A percentile compares a stretch with the other conserved stretches of the same genome.
phyloP scores from a whole-genome alignment of 2,888 invertebrate genomes.

The Lymantria dispar region DNA sequence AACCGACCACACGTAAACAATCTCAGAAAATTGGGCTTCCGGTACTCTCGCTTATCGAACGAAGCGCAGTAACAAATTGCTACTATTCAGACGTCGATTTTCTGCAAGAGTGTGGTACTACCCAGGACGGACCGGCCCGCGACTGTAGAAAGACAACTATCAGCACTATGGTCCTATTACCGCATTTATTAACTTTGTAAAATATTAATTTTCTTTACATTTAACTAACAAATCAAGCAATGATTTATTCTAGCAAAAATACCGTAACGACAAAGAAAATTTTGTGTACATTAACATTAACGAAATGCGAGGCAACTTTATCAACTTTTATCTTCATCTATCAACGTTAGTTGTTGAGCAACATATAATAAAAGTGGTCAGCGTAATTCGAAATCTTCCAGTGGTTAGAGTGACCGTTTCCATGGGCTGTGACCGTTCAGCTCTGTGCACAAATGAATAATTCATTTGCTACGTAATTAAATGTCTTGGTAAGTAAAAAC shows the following conservation, averaged over 20 bases:
- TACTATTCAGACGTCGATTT: too few species aligned
- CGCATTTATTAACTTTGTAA: too few species aligned
- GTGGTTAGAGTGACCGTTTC: slow-evolving; percentile 57
- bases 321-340: slow-evolving; percentile 27
- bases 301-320: slow-evolving; percentile 27
- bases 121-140: too few species aligned
- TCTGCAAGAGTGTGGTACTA: too few species aligned
- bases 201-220: background rate
- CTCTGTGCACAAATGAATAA: slow-evolving; percentile 64
- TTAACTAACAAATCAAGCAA: background rate
- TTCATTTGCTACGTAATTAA: slow-evolving; percentile 74
- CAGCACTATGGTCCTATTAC: too few species aligned
- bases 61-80: too few species aligned
- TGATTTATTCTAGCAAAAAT: background rate
- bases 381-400: slow-evolving; percentile 37
- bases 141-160: too few species aligned
- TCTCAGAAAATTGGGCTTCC: too few species aligned
- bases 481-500: slow-evolving; percentile 70
- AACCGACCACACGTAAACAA: too few species aligned
- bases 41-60: too few species aligned
- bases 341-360: slow-evolving; percentile 32
- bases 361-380: slow-evolving; percentile 33
- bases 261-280: background rate
- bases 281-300: background rate
- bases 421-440: slow-evolving; percentile 78